Base-by-base conservation (phyloP, 2,113 vertebrate species). In the Pholis gunnellus region DNA sequence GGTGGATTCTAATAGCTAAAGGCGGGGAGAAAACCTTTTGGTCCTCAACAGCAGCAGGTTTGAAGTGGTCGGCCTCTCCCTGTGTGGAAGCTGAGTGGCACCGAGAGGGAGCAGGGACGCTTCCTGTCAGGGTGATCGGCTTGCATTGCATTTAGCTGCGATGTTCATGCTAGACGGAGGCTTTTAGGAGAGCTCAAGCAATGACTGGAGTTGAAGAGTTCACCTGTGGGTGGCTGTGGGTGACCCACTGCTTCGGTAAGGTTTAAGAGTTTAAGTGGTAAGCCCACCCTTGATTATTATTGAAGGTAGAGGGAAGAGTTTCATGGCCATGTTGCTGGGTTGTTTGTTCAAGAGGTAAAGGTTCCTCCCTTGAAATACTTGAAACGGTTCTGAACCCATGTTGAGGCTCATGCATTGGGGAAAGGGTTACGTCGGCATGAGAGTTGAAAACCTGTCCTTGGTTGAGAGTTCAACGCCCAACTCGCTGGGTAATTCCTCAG, bases 401-500 rank as follows among this genome's bases (percentile, higher is more conserved):
- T 29, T 48, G n/a, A 79, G 60, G 82, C 74, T 86, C 78, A 54
- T 67, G 66, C 57, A 40, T 59, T 44, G 44, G 46, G 74, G 42
- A 75, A 31, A 60, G 18, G 44, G 54, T 64, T 54, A 72, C 3
- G 29, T 11, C 63, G 72, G 69, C 3, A 70, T 50, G 31, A 74
- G 67, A 84, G 83, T 68, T 81, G 60, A 9, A 74, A 80, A 77
- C 76, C 76, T 17, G 0, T 81, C 20, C 82, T 82, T 36, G 31
- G 50, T 54, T 60, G 22, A 69, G 50, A 78, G 69, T 75, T 92
- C 65, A 73, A 91, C 82, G 87, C 91, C 93, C 83, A n/a, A 52
- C 91, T 89, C 84, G 81, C 92, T 74, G 86, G 91, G 90, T 92
- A 31, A 75, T 86, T 86, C 75, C 84, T 89, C 13, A 2, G 69